Evolutionary conservation across 2,113 vertebrate genomes (phyloP).

Genomic region (Tupaia chinensis): DNA sequence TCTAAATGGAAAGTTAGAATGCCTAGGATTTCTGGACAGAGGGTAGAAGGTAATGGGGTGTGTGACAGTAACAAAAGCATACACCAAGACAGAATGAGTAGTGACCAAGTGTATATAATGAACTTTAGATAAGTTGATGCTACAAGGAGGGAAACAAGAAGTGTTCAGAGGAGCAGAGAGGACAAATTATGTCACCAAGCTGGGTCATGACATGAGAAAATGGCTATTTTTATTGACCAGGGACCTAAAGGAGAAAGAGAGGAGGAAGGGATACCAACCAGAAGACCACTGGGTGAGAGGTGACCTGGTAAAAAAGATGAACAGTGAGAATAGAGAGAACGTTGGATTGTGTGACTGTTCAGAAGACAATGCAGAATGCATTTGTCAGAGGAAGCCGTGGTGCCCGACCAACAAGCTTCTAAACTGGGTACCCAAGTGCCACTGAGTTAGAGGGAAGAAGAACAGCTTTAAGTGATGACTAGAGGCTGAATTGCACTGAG

Average conservation of each 20-base stretch:
- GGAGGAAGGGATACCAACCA: background rate
- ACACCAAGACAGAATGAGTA: background rate
- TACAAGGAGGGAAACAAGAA: background rate
- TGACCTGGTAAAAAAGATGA: background rate
- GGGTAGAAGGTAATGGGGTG: too few relatives aligned
- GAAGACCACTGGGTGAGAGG: background rate
- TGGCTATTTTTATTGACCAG: background rate
- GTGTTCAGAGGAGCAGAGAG: background rate
- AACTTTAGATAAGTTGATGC: too few relatives aligned
- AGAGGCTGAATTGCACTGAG: background rate
- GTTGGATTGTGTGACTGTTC: background rate
- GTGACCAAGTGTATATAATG: fast-evolving
- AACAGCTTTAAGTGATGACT: background rate
- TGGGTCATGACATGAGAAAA: background rate
- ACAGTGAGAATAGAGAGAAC: background rate
- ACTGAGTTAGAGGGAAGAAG: background rate
- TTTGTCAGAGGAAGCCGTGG: fast-evolving
- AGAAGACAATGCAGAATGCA: background rate
- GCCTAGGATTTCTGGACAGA: background rate
- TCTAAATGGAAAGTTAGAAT: background rate
- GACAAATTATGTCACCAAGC: background rate
- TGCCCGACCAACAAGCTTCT: background rate
- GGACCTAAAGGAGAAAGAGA: background rate
- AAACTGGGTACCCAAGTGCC: background rate
- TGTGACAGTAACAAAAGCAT: too few relatives aligned